Percentiles rank a stretch among this genome's conserved stretches.
Conservation (phyloP, 2,888 invertebrate genomes). For the Baccha elongata region DNA sequence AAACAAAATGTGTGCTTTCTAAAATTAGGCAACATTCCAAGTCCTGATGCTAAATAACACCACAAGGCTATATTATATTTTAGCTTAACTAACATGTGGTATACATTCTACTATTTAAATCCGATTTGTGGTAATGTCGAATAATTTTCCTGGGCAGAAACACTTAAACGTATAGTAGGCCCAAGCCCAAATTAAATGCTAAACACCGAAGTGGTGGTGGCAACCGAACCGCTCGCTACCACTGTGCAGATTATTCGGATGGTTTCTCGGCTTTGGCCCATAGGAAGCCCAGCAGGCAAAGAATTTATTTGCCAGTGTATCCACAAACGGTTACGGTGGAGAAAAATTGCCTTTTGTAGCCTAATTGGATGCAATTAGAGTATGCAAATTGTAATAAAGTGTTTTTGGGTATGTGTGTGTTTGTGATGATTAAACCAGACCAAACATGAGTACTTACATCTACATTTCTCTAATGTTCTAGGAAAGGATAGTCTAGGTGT, state of each 20-base stretch:
- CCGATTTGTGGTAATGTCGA: constrained; percentile 35
- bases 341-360: constrained; percentile 59
- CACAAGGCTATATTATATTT: constrained; percentile 13
- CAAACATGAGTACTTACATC: constrained; percentile 21
- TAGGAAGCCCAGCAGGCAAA: constrained; percentile 21
- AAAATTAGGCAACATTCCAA: constrained; percentile 19
- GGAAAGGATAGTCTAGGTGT: constrained; percentile 6
- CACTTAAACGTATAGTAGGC: constrained; percentile 41
- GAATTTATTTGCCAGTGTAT: constrained; percentile 52
- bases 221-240: neutral
- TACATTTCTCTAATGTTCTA: neutral
- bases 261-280: constrained; percentile 33
- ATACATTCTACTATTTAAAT: constrained; percentile 14
- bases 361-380: constrained; percentile 70
- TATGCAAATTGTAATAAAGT: constrained; percentile 70
- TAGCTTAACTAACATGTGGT: neutral
- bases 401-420: constrained; percentile 30
- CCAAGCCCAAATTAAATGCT: constrained; percentile 58
- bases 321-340: constrained; percentile 39
- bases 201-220: constrained; percentile 25
- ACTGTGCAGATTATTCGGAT: constrained; percentile 36
- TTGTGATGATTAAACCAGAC: constrained; percentile 12
- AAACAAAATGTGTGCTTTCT: no score
- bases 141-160: constrained; percentile 49
- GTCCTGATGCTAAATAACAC: constrained; percentile 12